These are phyloP conservation scores for Stenoptilia bipunctidactyla DNA, from an alignment of 2,888 invertebrate genomes.

Conservation along the genomic window DNA sequence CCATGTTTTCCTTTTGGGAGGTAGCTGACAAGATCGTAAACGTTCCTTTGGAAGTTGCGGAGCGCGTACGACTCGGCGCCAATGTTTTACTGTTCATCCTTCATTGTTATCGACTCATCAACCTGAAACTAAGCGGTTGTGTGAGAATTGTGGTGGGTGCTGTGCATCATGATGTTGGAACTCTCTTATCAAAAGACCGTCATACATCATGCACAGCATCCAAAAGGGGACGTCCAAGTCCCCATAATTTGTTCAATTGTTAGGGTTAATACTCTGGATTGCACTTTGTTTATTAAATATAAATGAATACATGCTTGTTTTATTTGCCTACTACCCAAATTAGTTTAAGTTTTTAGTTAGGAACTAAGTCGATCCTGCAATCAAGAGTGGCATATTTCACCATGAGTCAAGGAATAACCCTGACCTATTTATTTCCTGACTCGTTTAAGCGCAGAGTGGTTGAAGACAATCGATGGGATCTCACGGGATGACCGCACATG, in stretches of 20 bases:
- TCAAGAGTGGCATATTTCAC: neutral
- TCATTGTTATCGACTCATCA: conserved; percentile 38
- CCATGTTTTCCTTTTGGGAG: conserved; percentile 53
- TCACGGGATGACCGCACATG: conserved; percentile 65
- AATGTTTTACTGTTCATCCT: conserved; percentile 42
- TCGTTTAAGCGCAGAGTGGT: conserved; percentile 26
- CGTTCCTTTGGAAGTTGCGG: conserved; percentile 65
- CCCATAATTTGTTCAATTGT: conserved; percentile 66
- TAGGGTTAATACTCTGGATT: conserved; percentile 70
- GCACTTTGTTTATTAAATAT: conserved; percentile 73
- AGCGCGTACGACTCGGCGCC: conserved; percentile 41
- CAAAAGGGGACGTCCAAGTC: conserved; percentile 45
- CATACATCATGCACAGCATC: conserved; percentile 31
- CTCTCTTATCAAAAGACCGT: conserved; percentile 11
- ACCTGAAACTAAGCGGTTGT: conserved; percentile 43
- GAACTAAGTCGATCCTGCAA: neutral
- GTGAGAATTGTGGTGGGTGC: conserved; percentile 40
- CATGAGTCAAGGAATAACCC: conserved; percentile 26
- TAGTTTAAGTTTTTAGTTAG: neutral
- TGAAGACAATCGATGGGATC: conserved; percentile 61
- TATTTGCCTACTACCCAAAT: conserved; percentile 17
- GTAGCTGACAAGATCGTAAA: conserved; percentile 36
- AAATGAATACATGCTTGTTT: conserved; percentile 62
- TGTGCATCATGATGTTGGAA: conserved; percentile 27
- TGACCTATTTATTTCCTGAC: conserved; percentile 47